Conservation (phyloP, 2,113 vertebrate genomes). For the Dipodomys merriami region DNA sequence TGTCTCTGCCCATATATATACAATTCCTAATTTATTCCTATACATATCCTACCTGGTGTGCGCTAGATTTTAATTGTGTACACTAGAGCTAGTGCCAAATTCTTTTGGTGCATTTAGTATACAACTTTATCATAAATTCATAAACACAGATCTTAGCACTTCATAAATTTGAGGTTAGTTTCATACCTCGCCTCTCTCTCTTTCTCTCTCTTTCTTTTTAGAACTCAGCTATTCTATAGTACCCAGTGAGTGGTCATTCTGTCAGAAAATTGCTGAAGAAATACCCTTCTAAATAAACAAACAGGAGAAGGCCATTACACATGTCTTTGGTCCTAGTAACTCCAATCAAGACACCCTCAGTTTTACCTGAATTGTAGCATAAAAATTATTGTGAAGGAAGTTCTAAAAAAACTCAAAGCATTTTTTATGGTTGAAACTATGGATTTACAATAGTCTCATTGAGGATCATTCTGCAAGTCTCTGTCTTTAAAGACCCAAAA, state of each 20-base stretch:
- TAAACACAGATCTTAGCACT: background rate
- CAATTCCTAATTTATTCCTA: constrained; percentile 49
- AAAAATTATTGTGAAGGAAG: background rate
- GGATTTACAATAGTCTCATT: background rate
- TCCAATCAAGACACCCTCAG: background rate
- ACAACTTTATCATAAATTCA: constrained; percentile 28
- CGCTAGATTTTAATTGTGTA: constrained; percentile 11
- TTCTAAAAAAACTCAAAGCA: background rate
- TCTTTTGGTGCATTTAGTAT: constrained; percentile 19
- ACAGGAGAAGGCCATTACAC: background rate
- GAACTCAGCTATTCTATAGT: background rate
- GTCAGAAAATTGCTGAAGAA: constrained; percentile 44
- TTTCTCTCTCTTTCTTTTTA: constrained; percentile 36
- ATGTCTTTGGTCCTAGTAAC: background rate
- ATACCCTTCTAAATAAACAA: constrained; percentile 26
- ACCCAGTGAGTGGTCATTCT: background rate
- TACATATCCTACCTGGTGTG: constrained; percentile 1
- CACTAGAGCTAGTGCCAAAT: constrained; percentile 13
- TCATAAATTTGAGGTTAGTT: constrained; percentile 18
- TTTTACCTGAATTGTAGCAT: background rate
- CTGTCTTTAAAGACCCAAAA: background rate
- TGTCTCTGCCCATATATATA: constrained; percentile 22
- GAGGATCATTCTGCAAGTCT: background rate
- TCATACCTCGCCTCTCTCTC: background rate
- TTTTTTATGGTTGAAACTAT: background rate